phyloP scores from a whole-genome alignment of 2,113 vertebrate genomes.

The Salvator merianae region DNA sequence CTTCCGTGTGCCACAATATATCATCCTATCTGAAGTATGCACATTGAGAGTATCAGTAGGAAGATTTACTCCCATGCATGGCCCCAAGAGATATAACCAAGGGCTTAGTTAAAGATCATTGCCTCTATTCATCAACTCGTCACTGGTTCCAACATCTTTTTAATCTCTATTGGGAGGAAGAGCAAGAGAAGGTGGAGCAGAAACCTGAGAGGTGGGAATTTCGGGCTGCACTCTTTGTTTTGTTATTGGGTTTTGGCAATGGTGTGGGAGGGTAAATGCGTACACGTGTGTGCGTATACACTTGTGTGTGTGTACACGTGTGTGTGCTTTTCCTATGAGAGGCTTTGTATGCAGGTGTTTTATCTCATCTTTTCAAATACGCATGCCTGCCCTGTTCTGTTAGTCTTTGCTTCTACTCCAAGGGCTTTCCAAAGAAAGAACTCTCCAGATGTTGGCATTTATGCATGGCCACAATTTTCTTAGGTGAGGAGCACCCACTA shows the following conservation, averaged over 20 bases:
- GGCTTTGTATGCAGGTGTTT: not conserved
- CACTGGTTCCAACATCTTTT: conserved; percentile 19
- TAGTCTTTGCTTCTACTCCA: no score
- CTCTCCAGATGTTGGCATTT: no score
- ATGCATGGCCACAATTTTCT: no score
- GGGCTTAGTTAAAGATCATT: conserved; percentile 39
- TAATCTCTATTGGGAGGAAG: conserved; percentile 24
- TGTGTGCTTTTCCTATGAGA: no score
- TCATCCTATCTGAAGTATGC: conserved; percentile 11
- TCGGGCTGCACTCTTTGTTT: not conserved
- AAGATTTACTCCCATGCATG: conserved; percentile 39
- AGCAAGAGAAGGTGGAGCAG: rapidly evolving
- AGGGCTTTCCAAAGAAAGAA: no score
- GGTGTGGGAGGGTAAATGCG: no score
- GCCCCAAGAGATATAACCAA: conserved; percentile 30
- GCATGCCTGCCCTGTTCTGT: no score
- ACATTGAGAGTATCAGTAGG: conserved; percentile 14
- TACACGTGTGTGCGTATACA: conserved; percentile 2
- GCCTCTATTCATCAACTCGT: conserved; percentile 42
- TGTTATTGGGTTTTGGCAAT: not conserved
- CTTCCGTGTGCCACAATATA: not conserved
- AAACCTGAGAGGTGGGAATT: not conserved
- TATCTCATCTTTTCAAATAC: no score
- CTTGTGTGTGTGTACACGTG: no score
- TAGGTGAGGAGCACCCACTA: no score